Evolutionary conservation across 2,888 invertebrate species (phyloP), one percentile per base, ranked within the genome.

Genomic region (Erebia ligea): DNA sequence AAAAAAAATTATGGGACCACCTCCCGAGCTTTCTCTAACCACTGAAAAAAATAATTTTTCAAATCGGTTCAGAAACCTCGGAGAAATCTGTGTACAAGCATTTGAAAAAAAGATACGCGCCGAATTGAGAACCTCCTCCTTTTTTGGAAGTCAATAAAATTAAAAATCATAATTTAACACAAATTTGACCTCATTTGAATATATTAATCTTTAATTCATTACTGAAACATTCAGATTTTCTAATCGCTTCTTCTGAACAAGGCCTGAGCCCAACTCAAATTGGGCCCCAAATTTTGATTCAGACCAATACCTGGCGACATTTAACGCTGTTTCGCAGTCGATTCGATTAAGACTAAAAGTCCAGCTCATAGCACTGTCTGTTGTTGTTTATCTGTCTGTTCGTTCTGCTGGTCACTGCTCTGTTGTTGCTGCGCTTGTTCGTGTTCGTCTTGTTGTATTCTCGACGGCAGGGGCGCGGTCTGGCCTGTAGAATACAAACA

Each of bases 401-500:
- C 74, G 69, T 77, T 84, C 71, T 89, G 88, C 72, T 88, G 87
- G 74, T 86, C 86, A 42, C 86, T 86, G 68, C 71, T 80, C 65
- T 84, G 85, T 67, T 83, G 83, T 67, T 83, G 79, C 8, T 73
- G 70, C 48, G 56, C 73, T 62, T 77, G 75, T 72, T 81, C 81
- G 70, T 90, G 80, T 69, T 90, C 90, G 71, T 81, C 91, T 82
- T 83, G 94, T 82, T 84, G 94, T 82, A 85, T 87, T 89, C 89
- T 90, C 76, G 88, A 92, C 68, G 90, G 92, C 77, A 91, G 84
- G 69, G 87, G 94, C 68, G 88, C 90, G 1, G 94, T 94, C 90
- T 94, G 93, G 73, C 94, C 94, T 94, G 78, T 57, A 71, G 1
- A 19, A 68, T 15, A 25, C 21, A 15, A 57, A 59, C 57, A 59